A percentile compares a stretch with the other conserved stretches of the same genome.
These are phyloP conservation scores for Pristionchus exspectatus DNA, from an alignment of 2,888 invertebrate genomes.

Conservation along the genomic window DNA sequence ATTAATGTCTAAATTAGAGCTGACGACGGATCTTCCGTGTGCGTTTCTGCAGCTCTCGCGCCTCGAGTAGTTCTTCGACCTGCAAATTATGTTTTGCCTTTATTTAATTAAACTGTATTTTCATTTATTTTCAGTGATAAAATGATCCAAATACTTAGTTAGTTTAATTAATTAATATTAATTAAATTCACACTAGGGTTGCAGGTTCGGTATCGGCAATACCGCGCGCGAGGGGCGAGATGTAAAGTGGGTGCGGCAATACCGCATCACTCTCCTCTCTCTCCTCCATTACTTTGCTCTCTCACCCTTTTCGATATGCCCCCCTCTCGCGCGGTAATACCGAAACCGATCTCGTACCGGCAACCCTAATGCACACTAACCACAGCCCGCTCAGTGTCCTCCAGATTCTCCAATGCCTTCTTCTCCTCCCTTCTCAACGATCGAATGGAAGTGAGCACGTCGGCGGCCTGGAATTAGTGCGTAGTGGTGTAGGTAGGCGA, in stretches of 20 bases:
- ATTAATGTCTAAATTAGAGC: not conserved
- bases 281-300: no score
- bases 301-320: no score
- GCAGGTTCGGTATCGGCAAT: no score
- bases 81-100: not conserved
- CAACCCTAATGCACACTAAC: no score
- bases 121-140: no score
- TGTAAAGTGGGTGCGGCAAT: no score
- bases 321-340: no score
- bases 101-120: not conserved
- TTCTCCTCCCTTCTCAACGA: not conserved
- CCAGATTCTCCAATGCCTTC: slow-evolving; percentile 7
- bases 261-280: no score
- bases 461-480: not conserved
- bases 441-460: not conserved
- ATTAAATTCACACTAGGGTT: no score
- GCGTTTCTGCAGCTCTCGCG: slow-evolving; percentile 5
- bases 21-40: not conserved
- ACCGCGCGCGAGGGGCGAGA: no score
- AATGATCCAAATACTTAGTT: not conserved
- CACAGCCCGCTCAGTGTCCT: slow-evolving; percentile 10
- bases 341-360: no score
- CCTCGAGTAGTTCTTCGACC: slow-evolving; percentile 19
- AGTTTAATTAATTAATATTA: not conserved
- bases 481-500: not conserved